Evolutionary conservation across 2,888 invertebrate species (phyloP).

Genomic region (Caenorhabditis japonica): DNA sequence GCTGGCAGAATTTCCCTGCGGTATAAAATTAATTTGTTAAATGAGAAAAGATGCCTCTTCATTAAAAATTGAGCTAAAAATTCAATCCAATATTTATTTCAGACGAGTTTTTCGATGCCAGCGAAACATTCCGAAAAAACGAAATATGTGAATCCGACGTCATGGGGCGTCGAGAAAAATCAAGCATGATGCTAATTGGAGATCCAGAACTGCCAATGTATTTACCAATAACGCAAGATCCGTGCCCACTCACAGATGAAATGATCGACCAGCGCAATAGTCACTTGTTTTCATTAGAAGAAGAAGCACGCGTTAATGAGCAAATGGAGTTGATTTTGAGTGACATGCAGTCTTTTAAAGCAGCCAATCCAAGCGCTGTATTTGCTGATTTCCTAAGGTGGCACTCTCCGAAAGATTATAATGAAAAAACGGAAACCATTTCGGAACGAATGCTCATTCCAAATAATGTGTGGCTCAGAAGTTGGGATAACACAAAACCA

Average conservation of each 20-base stretch:
- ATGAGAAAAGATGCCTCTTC: not conserved
- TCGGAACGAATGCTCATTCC: constrained; percentile 84
- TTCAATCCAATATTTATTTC: constrained; percentile 3
- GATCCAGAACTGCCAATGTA: constrained; percentile 84
- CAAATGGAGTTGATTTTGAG: constrained; percentile 94
- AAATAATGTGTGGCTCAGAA: constrained; percentile 92
- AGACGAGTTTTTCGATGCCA: constrained; percentile 85
- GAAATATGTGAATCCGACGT: not conserved
- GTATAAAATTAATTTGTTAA: too few species aligned
- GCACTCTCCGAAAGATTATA: constrained; percentile 98
- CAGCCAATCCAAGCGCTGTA: constrained; percentile 92
- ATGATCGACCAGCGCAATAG: constrained; percentile 93
- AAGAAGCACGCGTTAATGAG: constrained; percentile 89
- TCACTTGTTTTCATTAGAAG: constrained; percentile 88
- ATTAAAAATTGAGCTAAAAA: not conserved
- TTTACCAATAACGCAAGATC: constrained; percentile 88
- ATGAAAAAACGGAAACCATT: constrained; percentile 79
- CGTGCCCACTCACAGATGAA: constrained; percentile 96
- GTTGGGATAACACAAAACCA: constrained; percentile 90
- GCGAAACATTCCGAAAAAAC: constrained; percentile 54
- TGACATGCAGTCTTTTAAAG: constrained; percentile 98
- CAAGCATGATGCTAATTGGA: constrained; percentile 17
- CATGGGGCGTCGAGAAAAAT: constrained; percentile 10
- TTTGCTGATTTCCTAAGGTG: constrained; percentile 96
- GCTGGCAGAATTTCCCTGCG: too few species aligned